Evolutionary conservation across 1,140 invertebrate genomes (phyloP).

Genomic region (Probaryconus sp.): DNA sequence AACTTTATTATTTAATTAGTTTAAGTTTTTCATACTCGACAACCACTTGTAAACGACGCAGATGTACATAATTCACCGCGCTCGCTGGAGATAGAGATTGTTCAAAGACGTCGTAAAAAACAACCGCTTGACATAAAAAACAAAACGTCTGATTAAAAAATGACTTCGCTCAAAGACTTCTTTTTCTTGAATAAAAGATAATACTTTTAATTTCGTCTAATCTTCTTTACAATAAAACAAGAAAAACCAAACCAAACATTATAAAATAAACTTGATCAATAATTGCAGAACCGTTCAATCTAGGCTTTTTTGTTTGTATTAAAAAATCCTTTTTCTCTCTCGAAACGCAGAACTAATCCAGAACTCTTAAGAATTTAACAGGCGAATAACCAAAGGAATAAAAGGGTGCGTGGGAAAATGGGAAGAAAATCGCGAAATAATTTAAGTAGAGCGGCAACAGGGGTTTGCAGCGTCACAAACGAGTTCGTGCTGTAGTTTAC

Average conservation of each 20-base stretch:
- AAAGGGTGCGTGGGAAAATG: slow-evolving; percentile 20
- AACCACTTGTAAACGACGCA: slow-evolving; percentile 43
- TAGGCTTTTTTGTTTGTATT: too few relatives aligned
- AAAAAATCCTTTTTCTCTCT: too few relatives aligned
- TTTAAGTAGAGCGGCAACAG: slow-evolving; percentile 31
- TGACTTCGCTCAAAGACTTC: slow-evolving; percentile 10
- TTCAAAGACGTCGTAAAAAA: slow-evolving; percentile 34
- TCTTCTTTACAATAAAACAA: too few relatives aligned
- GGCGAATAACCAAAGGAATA: slow-evolving; percentile 20
- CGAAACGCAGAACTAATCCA: too few relatives aligned
- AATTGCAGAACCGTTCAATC: too few relatives aligned
- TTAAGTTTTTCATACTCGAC: slow-evolving; percentile 32
- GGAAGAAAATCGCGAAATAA: slow-evolving; percentile 27
- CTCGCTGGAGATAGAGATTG: slow-evolving; percentile 36
- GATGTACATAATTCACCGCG: slow-evolving; percentile 39
- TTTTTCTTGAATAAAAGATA: slow-evolving; percentile 23
- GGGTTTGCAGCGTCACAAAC: slow-evolving; percentile 45
- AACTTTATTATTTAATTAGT: slow-evolving; percentile 42
- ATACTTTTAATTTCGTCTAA: too few relatives aligned
- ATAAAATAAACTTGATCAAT: too few relatives aligned
- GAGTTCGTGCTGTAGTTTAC: slow-evolving; percentile 38
- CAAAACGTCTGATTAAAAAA: too few relatives aligned
- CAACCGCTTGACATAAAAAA: too few relatives aligned
- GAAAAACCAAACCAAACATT: too few relatives aligned
- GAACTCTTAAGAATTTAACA: too few relatives aligned